These are phyloP conservation scores for Rosalia funebris DNA, from an alignment of 2,888 invertebrate genomes.

Conservation along the genomic window DNA sequence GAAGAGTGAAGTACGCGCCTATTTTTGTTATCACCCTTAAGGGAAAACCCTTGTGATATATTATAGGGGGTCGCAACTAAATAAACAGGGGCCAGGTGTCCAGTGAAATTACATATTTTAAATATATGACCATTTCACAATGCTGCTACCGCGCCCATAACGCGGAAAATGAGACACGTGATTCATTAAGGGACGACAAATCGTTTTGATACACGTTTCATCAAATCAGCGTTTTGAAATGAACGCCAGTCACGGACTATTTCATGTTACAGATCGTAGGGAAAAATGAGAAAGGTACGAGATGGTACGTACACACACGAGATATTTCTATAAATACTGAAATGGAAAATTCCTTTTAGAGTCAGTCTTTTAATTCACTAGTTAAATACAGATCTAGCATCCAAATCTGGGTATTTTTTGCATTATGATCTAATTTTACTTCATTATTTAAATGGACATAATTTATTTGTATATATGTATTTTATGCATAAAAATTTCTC, in stretches of 20 bases:
- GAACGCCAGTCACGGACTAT: slow-evolving; percentile 14
- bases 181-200: slow-evolving; percentile 13
- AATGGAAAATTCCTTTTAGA: too few species aligned
- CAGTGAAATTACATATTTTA: slow-evolving; percentile 9
- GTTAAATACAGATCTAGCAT: too few species aligned
- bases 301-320: too few species aligned
- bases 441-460: too few species aligned
- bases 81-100: slow-evolving; percentile 13
- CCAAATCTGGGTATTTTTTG: too few species aligned
- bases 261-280: not conserved
- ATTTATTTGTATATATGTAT: too few species aligned
- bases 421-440: too few species aligned
- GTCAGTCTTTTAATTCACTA: too few species aligned
- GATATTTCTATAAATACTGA: too few species aligned
- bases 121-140: slow-evolving; percentile 19
- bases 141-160: slow-evolving; percentile 21
- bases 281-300: too few species aligned
- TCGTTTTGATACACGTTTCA: slow-evolving; percentile 5
- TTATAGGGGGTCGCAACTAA: slow-evolving; percentile 1
- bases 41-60: slow-evolving; percentile 10
- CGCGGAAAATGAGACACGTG: slow-evolving; percentile 18
- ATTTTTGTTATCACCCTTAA: not conserved
- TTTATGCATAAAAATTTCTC: too few species aligned
- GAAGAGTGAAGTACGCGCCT: slow-evolving; percentile 8
- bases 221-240: too few species aligned